These are phyloP conservation scores for Umimayanthus chanpuru DNA, from an alignment of 92 coral and sea anemone species.

Conservation along the genomic window DNA sequence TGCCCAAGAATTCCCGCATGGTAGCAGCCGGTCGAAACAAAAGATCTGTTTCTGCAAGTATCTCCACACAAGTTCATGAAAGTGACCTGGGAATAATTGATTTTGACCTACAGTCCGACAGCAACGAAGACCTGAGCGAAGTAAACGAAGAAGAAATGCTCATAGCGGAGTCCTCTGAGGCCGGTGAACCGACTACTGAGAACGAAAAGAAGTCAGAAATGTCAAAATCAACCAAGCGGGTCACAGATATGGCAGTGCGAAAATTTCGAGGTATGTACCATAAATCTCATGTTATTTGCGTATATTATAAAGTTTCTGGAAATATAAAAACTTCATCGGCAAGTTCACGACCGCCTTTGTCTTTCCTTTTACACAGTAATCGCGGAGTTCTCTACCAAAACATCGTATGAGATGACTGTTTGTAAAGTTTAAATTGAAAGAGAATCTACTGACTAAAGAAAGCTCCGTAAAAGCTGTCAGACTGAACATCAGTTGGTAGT, in stretches of 20 bases:
- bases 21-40: slow-evolving; percentile 9
- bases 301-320: background rate
- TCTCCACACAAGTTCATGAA: slow-evolving; percentile 41
- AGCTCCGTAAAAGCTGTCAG: too few species aligned
- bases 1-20: slow-evolving; percentile 20
- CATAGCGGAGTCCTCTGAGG: background rate
- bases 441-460: too few species aligned
- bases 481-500: too few species aligned
- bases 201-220: slow-evolving; percentile 29
- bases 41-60: slow-evolving; percentile 25
- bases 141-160: slow-evolving; percentile 13
- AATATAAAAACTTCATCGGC: background rate
- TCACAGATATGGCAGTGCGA: slow-evolving; percentile 49
- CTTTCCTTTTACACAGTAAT: background rate
- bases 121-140: background rate
- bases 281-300: background rate
- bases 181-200: background rate
- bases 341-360: background rate
- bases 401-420: too few species aligned
- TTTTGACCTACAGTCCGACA: background rate
- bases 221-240: slow-evolving; percentile 44
- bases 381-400: background rate
- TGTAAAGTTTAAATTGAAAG: too few species aligned
- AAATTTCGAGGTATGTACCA: slow-evolving; percentile 46
- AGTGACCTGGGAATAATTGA: slow-evolving; percentile 24